Percentiles rank a stretch among this genome's conserved stretches.
These are phyloP conservation scores for Drosophila merina DNA, from an alignment of 2,888 invertebrate species.

Conservation along the genomic window DNA sequence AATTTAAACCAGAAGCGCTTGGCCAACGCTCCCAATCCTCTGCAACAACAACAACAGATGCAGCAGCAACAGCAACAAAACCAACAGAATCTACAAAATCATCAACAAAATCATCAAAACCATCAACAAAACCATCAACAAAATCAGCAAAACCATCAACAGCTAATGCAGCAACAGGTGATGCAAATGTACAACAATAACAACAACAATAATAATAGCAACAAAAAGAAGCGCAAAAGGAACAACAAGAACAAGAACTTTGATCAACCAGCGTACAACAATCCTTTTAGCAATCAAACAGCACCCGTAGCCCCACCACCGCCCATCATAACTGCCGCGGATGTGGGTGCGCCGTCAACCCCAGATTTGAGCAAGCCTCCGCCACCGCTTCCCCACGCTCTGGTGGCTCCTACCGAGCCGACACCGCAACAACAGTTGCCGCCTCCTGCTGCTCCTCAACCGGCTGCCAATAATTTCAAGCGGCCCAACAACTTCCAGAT, in stretches of 20 bases:
- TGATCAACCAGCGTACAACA: conserved; percentile 37
- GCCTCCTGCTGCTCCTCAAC: not conserved
- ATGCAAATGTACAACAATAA: conserved; percentile 57
- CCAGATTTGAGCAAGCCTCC: conserved; percentile 82
- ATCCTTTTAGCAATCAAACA: conserved; percentile 46
- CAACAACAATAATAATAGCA: conserved; percentile 38
- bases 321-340: conserved; percentile 26
- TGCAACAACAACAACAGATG: conserved; percentile 66
- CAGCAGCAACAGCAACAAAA: conserved; percentile 47
- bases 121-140: conserved; percentile 28
- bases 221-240: conserved; percentile 91
- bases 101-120: conserved; percentile 39
- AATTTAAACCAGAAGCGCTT: conserved; percentile 84
- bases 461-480: conserved; percentile 57
- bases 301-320: conserved; percentile 60
- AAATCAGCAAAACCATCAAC: conserved; percentile 33
- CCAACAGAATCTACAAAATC: conserved; percentile 30
- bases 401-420: conserved; percentile 22
- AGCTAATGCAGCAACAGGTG: conserved; percentile 21
- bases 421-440: not conserved
- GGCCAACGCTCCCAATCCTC: conserved; percentile 80
- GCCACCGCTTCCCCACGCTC: conserved; percentile 70
- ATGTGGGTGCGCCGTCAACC: conserved; percentile 49
- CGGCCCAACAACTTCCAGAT: conserved; percentile 84
- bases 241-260: conserved; percentile 86